phyloP scores from a whole-genome alignment of 1,140 invertebrate species.

The Drosophila asahinai region DNA sequence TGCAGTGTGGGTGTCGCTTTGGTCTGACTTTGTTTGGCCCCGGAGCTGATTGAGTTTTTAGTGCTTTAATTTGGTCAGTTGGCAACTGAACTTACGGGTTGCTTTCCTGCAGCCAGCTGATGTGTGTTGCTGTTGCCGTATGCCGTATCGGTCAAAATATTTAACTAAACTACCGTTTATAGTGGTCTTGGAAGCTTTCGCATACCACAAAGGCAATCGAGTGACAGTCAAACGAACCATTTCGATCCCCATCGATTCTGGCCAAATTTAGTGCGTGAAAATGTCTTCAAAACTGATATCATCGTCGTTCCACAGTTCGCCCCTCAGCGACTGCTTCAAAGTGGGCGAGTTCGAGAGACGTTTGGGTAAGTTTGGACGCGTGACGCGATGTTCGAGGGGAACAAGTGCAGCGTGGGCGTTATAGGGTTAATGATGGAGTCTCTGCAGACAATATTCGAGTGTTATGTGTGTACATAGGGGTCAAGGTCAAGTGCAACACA shows the following conservation, averaged over 20 bases:
- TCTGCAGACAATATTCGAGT: background rate
- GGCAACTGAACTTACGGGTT: conserved; percentile 36
- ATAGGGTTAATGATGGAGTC: conserved; percentile 23
- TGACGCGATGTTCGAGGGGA: conserved; percentile 16
- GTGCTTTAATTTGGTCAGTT: conserved; percentile 68
- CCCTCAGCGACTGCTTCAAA: conserved; percentile 80
- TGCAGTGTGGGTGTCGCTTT: conserved; percentile 65
- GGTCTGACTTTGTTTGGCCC: conserved; percentile 44
- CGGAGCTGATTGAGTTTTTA: conserved; percentile 67
- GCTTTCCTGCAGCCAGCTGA: conserved; percentile 23
- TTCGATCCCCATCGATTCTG: conserved; percentile 60
- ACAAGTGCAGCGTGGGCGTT: conserved; percentile 29
- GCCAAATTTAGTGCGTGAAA: conserved; percentile 68
- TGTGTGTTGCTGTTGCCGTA: conserved; percentile 30
- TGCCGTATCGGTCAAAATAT: conserved; percentile 25
- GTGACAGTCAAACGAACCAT: conserved; percentile 33
- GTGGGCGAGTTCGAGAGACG: conserved; percentile 83
- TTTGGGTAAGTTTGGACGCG: conserved; percentile 72
- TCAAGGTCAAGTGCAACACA: conserved; percentile 42
- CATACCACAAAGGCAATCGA: conserved; percentile 31
- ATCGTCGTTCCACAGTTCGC: conserved; percentile 82
- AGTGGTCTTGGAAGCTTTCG: conserved; percentile 23
- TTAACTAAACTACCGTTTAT: conserved; percentile 50
- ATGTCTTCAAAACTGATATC: conserved; percentile 84
- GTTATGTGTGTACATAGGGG: background rate